These are phyloP conservation scores for Dyspetes luteomarginatus DNA, from an alignment of 2,888 invertebrate species.

Conservation along the genomic window DNA sequence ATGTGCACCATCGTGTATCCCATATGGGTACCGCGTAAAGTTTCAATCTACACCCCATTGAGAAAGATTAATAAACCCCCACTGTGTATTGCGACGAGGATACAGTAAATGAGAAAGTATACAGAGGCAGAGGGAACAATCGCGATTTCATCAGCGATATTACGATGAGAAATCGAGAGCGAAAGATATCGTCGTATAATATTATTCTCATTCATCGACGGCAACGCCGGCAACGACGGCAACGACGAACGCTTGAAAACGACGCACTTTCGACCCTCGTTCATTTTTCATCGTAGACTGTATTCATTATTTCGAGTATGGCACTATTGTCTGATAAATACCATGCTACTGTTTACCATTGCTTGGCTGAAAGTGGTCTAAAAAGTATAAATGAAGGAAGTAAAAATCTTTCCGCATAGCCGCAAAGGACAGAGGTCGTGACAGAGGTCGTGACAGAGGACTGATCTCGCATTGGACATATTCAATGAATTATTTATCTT, in stretches of 20 bases:
- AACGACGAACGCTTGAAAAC: constrained; percentile 52
- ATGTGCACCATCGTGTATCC: too few species aligned
- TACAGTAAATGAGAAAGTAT: neutral
- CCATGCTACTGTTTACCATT: constrained; percentile 74
- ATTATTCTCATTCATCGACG: constrained; percentile 55
- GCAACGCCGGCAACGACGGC: constrained; percentile 34
- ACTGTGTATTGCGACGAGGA: constrained; percentile 10
- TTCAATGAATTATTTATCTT: too few species aligned
- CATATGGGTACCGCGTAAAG: constrained; percentile 27
- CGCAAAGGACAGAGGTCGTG: too few species aligned
- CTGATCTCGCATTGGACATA: too few species aligned
- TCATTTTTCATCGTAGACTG: constrained; percentile 64
- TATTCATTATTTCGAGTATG: constrained; percentile 76
- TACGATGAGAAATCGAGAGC: constrained; percentile 74
- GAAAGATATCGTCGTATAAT: constrained; percentile 74
- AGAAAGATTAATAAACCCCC: constrained; percentile 37
- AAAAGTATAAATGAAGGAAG: constrained; percentile 52
- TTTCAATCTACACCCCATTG: constrained; percentile 25
- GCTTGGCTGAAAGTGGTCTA: constrained; percentile 70
- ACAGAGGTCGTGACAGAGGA: too few species aligned
- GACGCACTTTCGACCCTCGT: constrained; percentile 26
- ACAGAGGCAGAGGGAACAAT: constrained; percentile 69
- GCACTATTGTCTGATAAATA: constrained; percentile 78
- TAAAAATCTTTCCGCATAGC: too few species aligned
- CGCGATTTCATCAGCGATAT: constrained; percentile 75